These are phyloP conservation scores for Potamilus streckersoni DNA, from an alignment of 1,140 invertebrate species.

Conservation along the genomic window DNA sequence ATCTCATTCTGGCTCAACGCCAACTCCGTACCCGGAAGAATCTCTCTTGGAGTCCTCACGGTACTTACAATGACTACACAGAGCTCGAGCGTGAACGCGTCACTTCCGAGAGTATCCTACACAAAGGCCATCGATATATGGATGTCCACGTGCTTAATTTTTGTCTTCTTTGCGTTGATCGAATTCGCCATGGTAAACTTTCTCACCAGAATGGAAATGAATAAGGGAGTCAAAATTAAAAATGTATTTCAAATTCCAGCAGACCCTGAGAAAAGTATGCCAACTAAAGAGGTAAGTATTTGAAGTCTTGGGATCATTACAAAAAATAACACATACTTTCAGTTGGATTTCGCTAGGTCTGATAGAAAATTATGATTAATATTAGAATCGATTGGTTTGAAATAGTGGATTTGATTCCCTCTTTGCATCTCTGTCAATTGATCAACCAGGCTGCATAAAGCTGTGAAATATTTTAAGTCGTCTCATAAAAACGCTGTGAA, in stretches of 20 bases:
- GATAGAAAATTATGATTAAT: neutral
- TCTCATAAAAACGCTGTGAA: too few species aligned
- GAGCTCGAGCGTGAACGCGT: conserved; percentile 52
- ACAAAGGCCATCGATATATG: conserved; percentile 66
- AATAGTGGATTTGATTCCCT: neutral
- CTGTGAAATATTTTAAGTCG: neutral
- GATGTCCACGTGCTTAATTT: conserved; percentile 63
- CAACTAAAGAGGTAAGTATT: neutral
- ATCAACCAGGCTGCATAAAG: neutral
- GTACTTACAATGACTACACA: conserved; percentile 63
- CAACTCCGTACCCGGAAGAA: conserved; percentile 58
- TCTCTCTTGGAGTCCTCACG: conserved; percentile 60
- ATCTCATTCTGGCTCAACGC: conserved; percentile 64
- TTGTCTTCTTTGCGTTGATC: conserved; percentile 61
- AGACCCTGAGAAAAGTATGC: conserved; percentile 27
- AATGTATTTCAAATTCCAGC: conserved; percentile 45
- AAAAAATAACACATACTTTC: neutral
- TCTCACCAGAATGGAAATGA: conserved; percentile 51
- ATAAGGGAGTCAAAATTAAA: conserved; percentile 49
- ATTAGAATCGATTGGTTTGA: neutral
- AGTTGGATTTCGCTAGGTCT: neutral
- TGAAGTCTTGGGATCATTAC: neutral
- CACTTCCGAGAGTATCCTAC: conserved; percentile 58
- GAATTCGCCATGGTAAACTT: conserved; percentile 65
- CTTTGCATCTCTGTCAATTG: neutral